Evolutionary conservation across 2,797 vertebrate genomes (phyloP), one percentile per base, ranked within the genome.

Genomic region (Pseudotriccus pelzelni): DNA sequence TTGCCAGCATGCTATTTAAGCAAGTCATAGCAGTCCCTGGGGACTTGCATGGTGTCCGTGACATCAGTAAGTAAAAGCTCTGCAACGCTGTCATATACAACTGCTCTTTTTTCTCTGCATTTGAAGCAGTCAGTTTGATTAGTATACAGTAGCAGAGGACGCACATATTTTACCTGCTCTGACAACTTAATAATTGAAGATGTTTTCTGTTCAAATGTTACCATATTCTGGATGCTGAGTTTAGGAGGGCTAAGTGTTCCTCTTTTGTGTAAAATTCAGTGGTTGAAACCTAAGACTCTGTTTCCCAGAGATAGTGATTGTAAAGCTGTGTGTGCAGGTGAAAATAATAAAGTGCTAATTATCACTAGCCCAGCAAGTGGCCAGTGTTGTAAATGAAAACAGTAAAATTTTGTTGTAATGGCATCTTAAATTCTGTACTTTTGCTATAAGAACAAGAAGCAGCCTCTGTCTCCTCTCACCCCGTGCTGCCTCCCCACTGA

Each of bases 341-440:
- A 78, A 91, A 94, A 72, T 72, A 77, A 70, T 64, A 28, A 91
- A 77, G 36, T 72, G 37, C 50, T 88, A 34, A 72, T 77, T 85
- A 78, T 81, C 50, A 41, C 32, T 84, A 86, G 49, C 60, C 34
- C 69, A 90, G 85, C 76, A 75, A 2, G 19, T 81, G 62, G 53
- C 43, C 75, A 14, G 5, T 4, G 2, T 22, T 90, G 47, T 62
- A 58, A 89, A 84, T 93, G 47, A 76, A 79, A 94, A 32, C 78
- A 76, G 55, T 93, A 87, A 89, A 73, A 66, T 84, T 79, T 66
- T 50, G 9, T 59, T 82, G 55, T 69, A 84, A 84, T 63, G 24
- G 12, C 36, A 12, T 84, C 67, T 73, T 90, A 69, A 75, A 84
- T 89, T 50, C 53, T 78, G 25, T 75, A 12, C n/a, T 81, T 88